Percentiles rank a stretch among this genome's conserved stretches.
Evolutionary conservation across 2,888 invertebrate species (phyloP).

Genomic region (Asteroscopus sphinx): DNA sequence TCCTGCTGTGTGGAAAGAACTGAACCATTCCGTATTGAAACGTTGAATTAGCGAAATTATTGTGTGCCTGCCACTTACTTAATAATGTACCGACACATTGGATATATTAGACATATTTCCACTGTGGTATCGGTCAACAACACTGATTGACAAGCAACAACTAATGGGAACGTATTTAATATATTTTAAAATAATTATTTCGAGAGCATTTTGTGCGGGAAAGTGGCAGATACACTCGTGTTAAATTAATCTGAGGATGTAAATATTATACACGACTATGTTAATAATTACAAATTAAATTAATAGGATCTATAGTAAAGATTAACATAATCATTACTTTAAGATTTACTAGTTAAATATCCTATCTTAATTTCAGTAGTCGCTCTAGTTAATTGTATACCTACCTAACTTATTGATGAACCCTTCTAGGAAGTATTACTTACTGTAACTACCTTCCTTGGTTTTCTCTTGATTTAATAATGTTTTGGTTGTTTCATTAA

Average conservation of each 20-base stretch:
- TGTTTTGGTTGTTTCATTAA: slow-evolving; percentile 77
- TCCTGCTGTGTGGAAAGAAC: slow-evolving; percentile 84
- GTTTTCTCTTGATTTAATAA: slow-evolving; percentile 67
- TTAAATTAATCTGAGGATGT: slow-evolving; percentile 80
- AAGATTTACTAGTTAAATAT: slow-evolving; percentile 84
- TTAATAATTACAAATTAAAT: slow-evolving; percentile 86
- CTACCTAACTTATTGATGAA: slow-evolving; percentile 67
- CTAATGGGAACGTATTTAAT: slow-evolving; percentile 25
- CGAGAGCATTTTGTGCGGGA: slow-evolving; percentile 22
- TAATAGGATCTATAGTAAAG: slow-evolving; percentile 85
- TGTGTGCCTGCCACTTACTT: slow-evolving; percentile 83
- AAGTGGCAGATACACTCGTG: slow-evolving; percentile 81
- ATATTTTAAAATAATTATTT: slow-evolving; percentile 28
- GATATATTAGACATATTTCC: no score
- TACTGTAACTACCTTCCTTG: slow-evolving; percentile 67
- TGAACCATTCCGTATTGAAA: slow-evolving; percentile 82
- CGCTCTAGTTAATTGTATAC: slow-evolving; percentile 78
- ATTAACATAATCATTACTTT: slow-evolving; percentile 88
- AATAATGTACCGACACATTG: no score
- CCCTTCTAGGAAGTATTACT: slow-evolving; percentile 75
- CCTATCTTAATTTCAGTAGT: slow-evolving; percentile 86
- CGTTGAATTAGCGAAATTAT: slow-evolving; percentile 77
- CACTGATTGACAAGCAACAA: slow-evolving; percentile 9
- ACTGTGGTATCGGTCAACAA: slow-evolving; percentile 25
- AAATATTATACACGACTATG: slow-evolving; percentile 86